Base-by-base conservation (phyloP, 2,888 invertebrate genomes). In the Polymixis lichenea region DNA sequence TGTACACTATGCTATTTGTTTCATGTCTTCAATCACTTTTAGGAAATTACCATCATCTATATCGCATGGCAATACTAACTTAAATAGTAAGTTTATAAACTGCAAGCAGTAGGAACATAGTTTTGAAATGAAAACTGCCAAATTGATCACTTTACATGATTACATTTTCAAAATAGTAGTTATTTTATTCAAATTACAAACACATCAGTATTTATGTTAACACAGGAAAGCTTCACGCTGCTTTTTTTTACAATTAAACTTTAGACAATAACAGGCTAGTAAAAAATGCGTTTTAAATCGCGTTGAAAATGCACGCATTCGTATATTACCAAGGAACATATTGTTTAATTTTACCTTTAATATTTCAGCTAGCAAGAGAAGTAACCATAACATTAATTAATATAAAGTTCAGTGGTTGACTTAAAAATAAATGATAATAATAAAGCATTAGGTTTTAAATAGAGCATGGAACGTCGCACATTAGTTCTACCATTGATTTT, bases 401-500 rank as follows among this genome's bases (percentile, higher is more conserved):
- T 3, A 53, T 0, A 58, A 58, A 58, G n/a, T 53, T 46, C 22
- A 46, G 11, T 53, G n/a, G n/a, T 72, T 58, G 46, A 78, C 19
- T 58, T 66, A 28, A 55, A 72, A 64, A 78, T 3, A 38, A 77
- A 55, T 55, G n/a, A 68, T 68, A 75, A 70, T 55, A 61, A 61
- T 19, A n/a, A 68, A 58, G 38, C 55, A 70, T 65, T 72, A 66
- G 75, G 17, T 68, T 72, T 28, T 62, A 53, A 64, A 67, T 60
- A 73, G 43, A 69, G 60, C 19, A 67, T 77, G 58, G 32, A 65
- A 65, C 51, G 69, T 83, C 69, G 64, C 77, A 86, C 77, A 69
- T 82, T 75, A 67, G 62, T 71, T 72, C 1, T 55, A 77, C 38
- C 61, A 43, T 86, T 84, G 55, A 84, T 90, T 91, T 88, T 82